Base-by-base conservation (phyloP, 2,888 invertebrate genomes). In the Drosophila merina region DNA sequence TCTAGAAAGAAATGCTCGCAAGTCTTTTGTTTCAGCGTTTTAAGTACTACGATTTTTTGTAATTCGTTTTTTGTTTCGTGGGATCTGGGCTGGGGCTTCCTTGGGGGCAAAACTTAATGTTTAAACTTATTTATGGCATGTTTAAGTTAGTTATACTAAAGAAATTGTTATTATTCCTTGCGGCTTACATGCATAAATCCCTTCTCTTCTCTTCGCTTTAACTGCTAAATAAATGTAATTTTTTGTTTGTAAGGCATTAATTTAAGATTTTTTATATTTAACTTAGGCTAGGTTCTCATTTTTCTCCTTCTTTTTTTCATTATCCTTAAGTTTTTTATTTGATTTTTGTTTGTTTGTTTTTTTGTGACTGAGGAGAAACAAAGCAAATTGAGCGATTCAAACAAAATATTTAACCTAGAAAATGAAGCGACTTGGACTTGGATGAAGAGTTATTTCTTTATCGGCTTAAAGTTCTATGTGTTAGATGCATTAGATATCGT, bases 71-170 rank as follows among this genome's bases (percentile, higher is more conserved):
- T 14, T 14, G 14, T 14, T 14, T 14, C 14, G 28, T 28, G 28
- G 28, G 28, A 20, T 20, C 20, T 20, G 20, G 28, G 28, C 28
- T 28, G 57, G 47, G 20, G 48, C 52, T 45, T 31, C 33, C 49
- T 54, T 54, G 14, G 14, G 14, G 14, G 45, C 54, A 42, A 78
- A 74, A 42, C 77, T 79, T 84, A 79, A 82, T 62, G 51, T 51
- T 71, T 50, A 55, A 78, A 83, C 83, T 82, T 83, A 83, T 82
- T 77, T 84, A 83, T 83, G 83, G 83, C 83, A 83, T 83, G 83
- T 83, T 79, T 82, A 78, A 84, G 85, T 84, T 84, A 82, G 80
- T 83, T 84, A 82, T 79, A 84, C 84, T 82, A 81, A 62, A 68
- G 57, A 75, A 75, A 49, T 47, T 47, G 26, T 47, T 50, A 45